These are phyloP conservation scores for Lithobates pipiens DNA, from an alignment of 2,797 vertebrate genomes.

Conservation along the genomic window DNA sequence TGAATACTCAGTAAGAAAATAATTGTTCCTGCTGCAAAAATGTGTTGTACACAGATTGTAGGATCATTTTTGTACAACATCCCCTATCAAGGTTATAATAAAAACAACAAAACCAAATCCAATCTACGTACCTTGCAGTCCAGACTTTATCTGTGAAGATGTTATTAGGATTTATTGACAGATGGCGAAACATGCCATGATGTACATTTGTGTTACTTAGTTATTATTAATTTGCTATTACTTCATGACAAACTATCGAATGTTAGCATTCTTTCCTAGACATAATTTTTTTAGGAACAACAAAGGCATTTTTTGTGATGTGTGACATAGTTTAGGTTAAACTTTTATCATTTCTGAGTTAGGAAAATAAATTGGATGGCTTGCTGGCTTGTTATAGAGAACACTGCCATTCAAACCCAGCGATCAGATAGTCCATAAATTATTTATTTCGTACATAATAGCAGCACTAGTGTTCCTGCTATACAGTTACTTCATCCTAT, in stretches of 20 bases:
- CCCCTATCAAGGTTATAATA: not conserved
- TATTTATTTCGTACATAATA: conserved; percentile 45
- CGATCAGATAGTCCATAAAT: conserved; percentile 40
- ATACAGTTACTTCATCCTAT: conserved; percentile 43
- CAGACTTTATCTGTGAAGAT: not conserved
- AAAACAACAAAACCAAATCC: not conserved
- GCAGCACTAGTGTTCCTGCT: conserved; percentile 16
- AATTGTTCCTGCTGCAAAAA: not conserved
- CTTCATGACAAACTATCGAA: not conserved
- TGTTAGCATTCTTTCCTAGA: not conserved
- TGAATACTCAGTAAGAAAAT: not conserved
- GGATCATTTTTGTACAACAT: not conserved
- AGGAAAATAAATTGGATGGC: not conserved
- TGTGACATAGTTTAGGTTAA: not conserved
- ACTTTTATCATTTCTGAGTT: not conserved
- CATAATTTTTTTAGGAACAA: not conserved
- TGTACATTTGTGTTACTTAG: no score
- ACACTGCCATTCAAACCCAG: not conserved
- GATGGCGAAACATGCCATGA: not conserved
- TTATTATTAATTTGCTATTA: not conserved
- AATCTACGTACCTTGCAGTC: not conserved
- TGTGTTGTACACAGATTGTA: not conserved
- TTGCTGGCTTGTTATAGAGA: not conserved
- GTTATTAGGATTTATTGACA: not conserved
- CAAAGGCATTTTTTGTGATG: not conserved